Base-by-base conservation (phyloP, 2,888 invertebrate genomes). In the Brachypalpus laphriformis region DNA sequence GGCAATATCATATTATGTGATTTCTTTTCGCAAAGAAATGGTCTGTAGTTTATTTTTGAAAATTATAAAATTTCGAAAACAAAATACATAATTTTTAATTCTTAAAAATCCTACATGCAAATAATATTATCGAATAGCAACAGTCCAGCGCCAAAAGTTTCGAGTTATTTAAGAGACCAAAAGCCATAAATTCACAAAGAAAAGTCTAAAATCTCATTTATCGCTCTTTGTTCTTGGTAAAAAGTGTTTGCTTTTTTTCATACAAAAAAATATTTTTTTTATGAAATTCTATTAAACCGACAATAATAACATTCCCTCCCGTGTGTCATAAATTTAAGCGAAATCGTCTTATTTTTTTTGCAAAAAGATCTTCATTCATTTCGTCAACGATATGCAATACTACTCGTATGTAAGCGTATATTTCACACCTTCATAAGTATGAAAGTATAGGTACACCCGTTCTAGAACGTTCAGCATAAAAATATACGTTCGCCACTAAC, bases 401-500 rank as follows among this genome's bases (percentile, higher is more conserved):
- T 6, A 9, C n/a, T n/a, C n/a, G n/a, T 34, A 14, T 18, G 14
- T 31, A 56, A n/a, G n/a, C 9, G 11, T 18, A 28, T 54, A 16
- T 31, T 40, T 3, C 6, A 14, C 40, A 14, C 40, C 40, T 40
- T 40, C 14, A 6, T 40, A 6, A 5, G 3, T 3, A n/a, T 6
- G 40, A 40, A 14, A 14, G 56, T 56, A 56, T 56, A 7, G 54
- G 54, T 54, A 18, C n/a, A 59, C 14, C n/a, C 28, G 37, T 80
- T 80, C 80, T 72, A 72, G 80, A 80, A 74, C 16, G 31, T 80
- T 74, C 80, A 74, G 37, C 54, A 77, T 77, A 68, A 61, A 77
- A 68, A 59, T 51, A 77, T 25, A 59, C 54, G 47, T 40, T 49
- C 28, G 40, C 57, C 65, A 59, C 70, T 63, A 80, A 74, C 72